Evolutionary conservation across 2,797 vertebrate species (phyloP).

Genomic region (Hydrolagus colliei): DNA sequence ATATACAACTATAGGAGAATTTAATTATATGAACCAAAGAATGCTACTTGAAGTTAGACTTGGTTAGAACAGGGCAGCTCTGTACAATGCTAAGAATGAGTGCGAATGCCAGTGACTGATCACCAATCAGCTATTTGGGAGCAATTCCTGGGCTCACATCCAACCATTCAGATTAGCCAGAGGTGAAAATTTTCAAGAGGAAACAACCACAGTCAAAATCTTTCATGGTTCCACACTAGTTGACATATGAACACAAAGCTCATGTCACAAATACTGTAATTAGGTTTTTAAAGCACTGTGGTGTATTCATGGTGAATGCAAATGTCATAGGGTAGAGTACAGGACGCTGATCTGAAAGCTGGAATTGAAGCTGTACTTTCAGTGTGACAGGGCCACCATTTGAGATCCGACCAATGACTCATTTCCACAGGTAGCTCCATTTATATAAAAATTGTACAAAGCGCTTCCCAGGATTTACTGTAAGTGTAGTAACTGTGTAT

Average conservation of each 20-base stretch:
- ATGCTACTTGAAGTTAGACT: background rate
- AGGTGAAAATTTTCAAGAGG: background rate
- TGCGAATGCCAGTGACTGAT: background rate
- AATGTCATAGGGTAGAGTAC: background rate
- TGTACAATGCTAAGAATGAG: background rate
- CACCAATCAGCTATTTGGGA: background rate
- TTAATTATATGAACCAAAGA: background rate
- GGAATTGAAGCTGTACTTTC: conserved; percentile 1
- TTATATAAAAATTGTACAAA: background rate
- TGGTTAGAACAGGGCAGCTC: background rate
- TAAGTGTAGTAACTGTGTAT: no score
- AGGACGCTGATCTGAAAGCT: background rate
- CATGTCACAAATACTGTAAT: conserved; percentile 9
- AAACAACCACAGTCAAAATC: background rate
- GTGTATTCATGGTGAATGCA: conserved; percentile 1
- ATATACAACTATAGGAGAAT: background rate
- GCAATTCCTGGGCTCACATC: background rate
- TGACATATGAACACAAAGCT: background rate
- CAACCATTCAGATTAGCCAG: background rate
- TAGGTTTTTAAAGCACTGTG: background rate
- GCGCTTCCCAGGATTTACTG: no score
- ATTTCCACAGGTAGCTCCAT: background rate
- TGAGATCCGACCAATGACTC: background rate
- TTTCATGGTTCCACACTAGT: background rate
- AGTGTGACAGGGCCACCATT: background rate